Evolutionary conservation across 2,113 vertebrate genomes (phyloP), one percentile per base, ranked within the genome.

Genomic region (Excalfactoria chinensis): DNA sequence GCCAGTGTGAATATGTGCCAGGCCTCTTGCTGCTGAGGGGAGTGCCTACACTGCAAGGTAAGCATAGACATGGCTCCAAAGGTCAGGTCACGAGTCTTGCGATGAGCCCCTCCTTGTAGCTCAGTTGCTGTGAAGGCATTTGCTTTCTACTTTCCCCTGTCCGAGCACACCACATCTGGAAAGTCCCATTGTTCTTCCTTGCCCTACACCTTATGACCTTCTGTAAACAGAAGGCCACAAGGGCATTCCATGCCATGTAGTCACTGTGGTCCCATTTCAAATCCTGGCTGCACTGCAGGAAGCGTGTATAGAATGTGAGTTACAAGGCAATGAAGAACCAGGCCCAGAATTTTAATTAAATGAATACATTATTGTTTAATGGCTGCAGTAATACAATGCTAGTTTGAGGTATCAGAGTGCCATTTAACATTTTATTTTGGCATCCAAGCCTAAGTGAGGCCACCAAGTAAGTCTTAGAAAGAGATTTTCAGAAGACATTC

Each of bases 1-100:
- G 37, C 15, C 19, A 55, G 6, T 30, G 23, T 17, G 21, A 0
- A 0, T 26, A 12, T 32, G 16, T 26, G 5, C 13, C n/a, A 26
- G 9, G 17, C 3, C 7, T 85, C 25, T 60, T n/a, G 8, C 13
- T 68, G 13, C 13, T 3, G 4, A 40, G 62, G 11, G 7, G 30
- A 26, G 28, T 66, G 35, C 23, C 37, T 59, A 2, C 6, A 20
- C 44, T 53, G 3, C 11, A 23, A 18, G 6, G 11, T 37, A 22
- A 68, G 44, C 15, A 35, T 26, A 37, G n/a, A 14, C 58, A 25
- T 21, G 6, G 9, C n/a, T 72, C n/a, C 10, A 17, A 21, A 46
- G 4, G 13, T 23, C 20, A 25, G 11, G 35, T 25, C 32, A 17
- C 4, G 26, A 58, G 44, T 8, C 9, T 68, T 68, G 13, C 14